Base-by-base conservation (phyloP, 1,140 invertebrate genomes). In the Piezodorus guildinii region DNA sequence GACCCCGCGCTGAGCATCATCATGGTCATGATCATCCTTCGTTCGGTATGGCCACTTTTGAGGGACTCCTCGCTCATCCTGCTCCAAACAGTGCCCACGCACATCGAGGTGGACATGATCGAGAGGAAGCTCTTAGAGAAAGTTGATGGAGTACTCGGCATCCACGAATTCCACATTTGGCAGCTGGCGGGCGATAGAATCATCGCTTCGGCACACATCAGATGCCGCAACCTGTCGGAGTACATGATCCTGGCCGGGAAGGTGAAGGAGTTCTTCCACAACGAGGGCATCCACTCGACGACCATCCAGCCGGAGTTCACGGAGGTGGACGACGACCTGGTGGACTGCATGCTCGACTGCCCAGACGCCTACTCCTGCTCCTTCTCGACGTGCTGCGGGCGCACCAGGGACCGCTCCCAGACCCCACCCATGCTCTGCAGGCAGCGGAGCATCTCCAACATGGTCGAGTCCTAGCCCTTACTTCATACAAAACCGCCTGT, bases 91-190 rank as follows among this genome's bases (percentile, higher is more conserved):
- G 91, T 95, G 52, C 92, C 92, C 52, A 91, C 90, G 5, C 90
- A 94, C 74, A 94, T 95, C 69, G 88, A 94, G 76, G 87, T 94
- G 52, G 88, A 92, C 74, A 88, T 85, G 45, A 90, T 95, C 68
- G 89, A 94, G 71, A 82, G 85, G 67, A 80, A 87, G 52, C 74
- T 95, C 16, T 71, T 93, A 34, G 83, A 87, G 69, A 91, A 85
- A 73, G 87, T 94, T 10, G 91, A 94, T 70, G 91, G 91, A 1
- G 90, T 95, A 15, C 74, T 94, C 51, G 90, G 91, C 1, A 90
- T 96, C 21, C 93, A 96, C 70, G 92, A 96, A 74, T 93, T 96
- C 72, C 92, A 95, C 71, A 90, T 95, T 2, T 95, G 92, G 92
- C 90, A 94, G 74, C 78, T 95, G 66, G 91, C 91, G 19, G 90